Conservation (phyloP, 2,888 invertebrate genomes). For the Volucella inanis region DNA sequence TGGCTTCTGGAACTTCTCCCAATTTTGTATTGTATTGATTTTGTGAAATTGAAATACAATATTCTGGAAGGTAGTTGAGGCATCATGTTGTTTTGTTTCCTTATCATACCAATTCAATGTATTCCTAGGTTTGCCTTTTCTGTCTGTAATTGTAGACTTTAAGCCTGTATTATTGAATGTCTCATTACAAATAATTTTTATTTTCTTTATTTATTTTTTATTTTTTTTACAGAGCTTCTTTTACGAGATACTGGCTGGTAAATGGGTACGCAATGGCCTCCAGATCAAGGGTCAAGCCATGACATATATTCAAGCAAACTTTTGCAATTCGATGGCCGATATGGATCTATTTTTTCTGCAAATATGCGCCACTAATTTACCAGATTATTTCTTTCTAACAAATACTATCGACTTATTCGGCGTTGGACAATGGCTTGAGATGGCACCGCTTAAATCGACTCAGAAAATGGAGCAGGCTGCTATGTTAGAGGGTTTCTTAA, state of each 20-base stretch:
- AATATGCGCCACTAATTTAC: slow-evolving; percentile 94
- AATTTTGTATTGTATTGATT: too few relatives aligned
- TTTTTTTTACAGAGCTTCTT: slow-evolving; percentile 90
- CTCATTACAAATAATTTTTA: not conserved
- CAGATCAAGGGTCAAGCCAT: slow-evolving; percentile 99
- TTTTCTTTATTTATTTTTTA: not conserved
- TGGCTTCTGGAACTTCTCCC: too few relatives aligned
- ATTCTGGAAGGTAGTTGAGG: too few relatives aligned
- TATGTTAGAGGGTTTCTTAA: slow-evolving; percentile 96
- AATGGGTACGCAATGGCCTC: slow-evolving; percentile 98
- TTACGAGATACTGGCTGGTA: slow-evolving; percentile 95
- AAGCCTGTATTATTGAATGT: not conserved
- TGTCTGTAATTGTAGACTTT: too few relatives aligned
- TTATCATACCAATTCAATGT: too few relatives aligned
- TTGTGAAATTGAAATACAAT: too few relatives aligned
- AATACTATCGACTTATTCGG: slow-evolving; percentile 96
- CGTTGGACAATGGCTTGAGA: slow-evolving; percentile 92
- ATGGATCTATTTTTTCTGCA: slow-evolving; percentile 97
- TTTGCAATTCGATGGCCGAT: slow-evolving; percentile 99
- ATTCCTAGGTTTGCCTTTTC: too few relatives aligned
- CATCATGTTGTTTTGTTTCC: too few relatives aligned
- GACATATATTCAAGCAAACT: slow-evolving; percentile 99
- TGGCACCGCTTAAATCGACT: slow-evolving; percentile 87
- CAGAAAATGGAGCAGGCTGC: slow-evolving; percentile 93
- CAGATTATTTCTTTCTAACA: slow-evolving; percentile 92